Evolutionary conservation across 2,888 invertebrate species (phyloP), one percentile per base, ranked within the genome.

Genomic region (Spilosoma lubricipeda): DNA sequence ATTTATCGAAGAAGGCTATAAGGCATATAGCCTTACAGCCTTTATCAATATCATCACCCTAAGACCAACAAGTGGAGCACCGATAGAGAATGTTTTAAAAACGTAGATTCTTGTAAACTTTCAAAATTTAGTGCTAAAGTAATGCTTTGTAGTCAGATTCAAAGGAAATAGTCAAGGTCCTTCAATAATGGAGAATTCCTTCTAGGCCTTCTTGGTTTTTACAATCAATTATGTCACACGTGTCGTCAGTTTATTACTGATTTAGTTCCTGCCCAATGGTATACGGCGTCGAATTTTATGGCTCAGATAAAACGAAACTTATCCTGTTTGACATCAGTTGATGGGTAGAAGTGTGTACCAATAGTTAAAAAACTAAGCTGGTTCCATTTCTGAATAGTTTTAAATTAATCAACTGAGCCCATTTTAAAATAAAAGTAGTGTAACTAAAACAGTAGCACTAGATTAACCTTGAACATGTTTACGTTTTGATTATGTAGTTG

Each of bases 381-480:
- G 4, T 30, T 7, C 2, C 30, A 0, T 11, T 4, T 11, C 27
- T 56, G 11, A 48, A 18, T 59, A 63, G 15, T 63, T 63, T 63
- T 63, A 63, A 36, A 39, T 33, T 56, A 33, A 30, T 18, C 20
- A 23, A 67, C 18, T 20, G 13, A 48, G 15, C 27, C 67, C 52
- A 59, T 70, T 42, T 7, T 63, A 56, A 76, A 74, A 70, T 30
- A 79, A 70, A 64, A 30, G 45, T 45, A 63, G 33, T 45, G 15
- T 76, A 77, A 79, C 80, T 83, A 80, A 85, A 82, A 85, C 82
- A 82, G 81, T 80, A 77, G 74, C 80, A 79, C 77, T 87, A 86
- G 85, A 79, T 77, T 87, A 86, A 85, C 93, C 93, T 94, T 92
- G 93, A 83, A 81, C 76, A 65, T 93, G 92, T 94, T 93, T 93